Conservation (phyloP, 2,888 invertebrate genomes). For the Euphydryas editha region DNA sequence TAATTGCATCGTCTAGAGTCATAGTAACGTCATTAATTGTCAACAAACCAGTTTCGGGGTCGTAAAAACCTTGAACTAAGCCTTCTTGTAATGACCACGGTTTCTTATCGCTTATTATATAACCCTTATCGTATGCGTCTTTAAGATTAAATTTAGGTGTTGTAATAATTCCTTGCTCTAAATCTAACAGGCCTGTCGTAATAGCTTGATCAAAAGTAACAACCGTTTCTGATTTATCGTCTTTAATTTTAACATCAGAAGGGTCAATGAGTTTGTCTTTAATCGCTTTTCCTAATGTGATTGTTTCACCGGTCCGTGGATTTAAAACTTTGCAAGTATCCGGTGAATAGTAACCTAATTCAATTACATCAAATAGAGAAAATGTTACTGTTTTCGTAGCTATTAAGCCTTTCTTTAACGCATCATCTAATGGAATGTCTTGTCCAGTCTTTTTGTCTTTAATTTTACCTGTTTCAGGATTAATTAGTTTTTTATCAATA, state of each 20-base stretch:
- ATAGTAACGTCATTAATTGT: conserved; percentile 87
- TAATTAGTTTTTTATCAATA: conserved; percentile 86
- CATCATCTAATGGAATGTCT: conserved; percentile 87
- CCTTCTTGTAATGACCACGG: conserved; percentile 94
- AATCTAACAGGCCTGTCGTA: conserved; percentile 87
- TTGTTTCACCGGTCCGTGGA: conserved; percentile 88
- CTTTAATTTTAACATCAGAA: conserved; percentile 88
- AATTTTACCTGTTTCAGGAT: conserved; percentile 88
- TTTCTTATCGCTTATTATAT: conserved; percentile 89
- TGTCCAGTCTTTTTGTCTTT: conserved; percentile 88
- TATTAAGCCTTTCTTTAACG: conserved; percentile 87
- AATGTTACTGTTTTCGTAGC: conserved; percentile 88
- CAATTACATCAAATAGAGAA: conserved; percentile 88
- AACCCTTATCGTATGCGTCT: conserved; percentile 91
- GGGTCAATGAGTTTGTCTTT: conserved; percentile 88
- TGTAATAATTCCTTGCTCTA: conserved; percentile 87
- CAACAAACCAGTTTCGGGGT: conserved; percentile 88
- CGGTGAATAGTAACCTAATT: conserved; percentile 90
- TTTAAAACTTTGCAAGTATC: conserved; percentile 89
- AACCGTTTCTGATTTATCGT: conserved; percentile 87
- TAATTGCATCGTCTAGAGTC: conserved; percentile 89
- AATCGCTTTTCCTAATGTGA: conserved; percentile 90
- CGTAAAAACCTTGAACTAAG: conserved; percentile 90
- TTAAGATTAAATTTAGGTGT: conserved; percentile 89
- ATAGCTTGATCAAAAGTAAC: conserved; percentile 88